Conservation (phyloP, 1,140 invertebrate species). For the Aphaenogaster floridana region DNA sequence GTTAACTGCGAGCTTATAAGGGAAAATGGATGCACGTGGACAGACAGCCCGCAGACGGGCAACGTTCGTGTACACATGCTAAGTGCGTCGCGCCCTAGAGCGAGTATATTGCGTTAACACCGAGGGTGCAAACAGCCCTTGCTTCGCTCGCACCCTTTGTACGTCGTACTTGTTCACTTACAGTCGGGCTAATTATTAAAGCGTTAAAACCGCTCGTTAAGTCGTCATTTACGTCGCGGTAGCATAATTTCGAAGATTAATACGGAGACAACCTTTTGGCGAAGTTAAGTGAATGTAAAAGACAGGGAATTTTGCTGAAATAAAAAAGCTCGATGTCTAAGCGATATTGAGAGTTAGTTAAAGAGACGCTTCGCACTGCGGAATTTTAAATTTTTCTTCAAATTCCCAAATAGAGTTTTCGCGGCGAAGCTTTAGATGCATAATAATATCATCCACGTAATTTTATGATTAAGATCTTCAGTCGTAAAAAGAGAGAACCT, state of each 20-base stretch:
- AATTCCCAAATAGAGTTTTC: neutral
- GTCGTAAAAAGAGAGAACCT: neutral
- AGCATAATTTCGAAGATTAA: conserved; percentile 35
- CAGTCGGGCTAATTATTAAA: conserved; percentile 84
- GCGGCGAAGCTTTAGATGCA: neutral
- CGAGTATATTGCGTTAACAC: conserved; percentile 82
- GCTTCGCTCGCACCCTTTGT: conserved; percentile 66
- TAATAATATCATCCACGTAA: neutral
- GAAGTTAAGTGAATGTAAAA: neutral
- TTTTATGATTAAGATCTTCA: neutral
- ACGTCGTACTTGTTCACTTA: conserved; percentile 58
- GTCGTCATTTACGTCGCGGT: conserved; percentile 54
- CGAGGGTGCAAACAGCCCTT: conserved; percentile 84
- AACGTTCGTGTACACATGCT: conserved; percentile 73
- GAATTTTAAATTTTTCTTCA: neutral
- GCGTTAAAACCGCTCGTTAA: conserved; percentile 83
- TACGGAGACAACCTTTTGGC: neutral
- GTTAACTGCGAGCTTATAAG: conserved; percentile 13
- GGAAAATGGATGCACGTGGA: conserved; percentile 70
- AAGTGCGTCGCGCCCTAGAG: conserved; percentile 69
- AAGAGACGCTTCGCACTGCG: neutral
- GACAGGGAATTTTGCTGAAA: neutral
- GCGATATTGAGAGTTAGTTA: neutral
- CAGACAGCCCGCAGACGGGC: conserved; percentile 70
- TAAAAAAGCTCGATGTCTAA: neutral